Percentiles rank a stretch among this genome's conserved stretches.
phyloP scores from a whole-genome alignment of 2,797 vertebrate genomes.

The Thalassophryne amazonica region DNA sequence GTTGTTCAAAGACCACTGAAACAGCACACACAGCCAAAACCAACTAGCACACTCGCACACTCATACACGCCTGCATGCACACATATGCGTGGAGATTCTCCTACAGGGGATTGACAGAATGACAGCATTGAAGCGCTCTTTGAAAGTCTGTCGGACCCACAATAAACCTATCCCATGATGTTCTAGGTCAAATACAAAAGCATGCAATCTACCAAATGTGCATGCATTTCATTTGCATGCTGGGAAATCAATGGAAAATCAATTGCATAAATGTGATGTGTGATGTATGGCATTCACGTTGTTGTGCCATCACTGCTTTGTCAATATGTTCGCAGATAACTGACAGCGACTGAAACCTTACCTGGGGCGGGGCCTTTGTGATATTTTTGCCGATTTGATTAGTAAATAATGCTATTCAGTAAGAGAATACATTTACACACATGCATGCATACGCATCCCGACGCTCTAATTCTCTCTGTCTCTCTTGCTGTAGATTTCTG shows the following conservation, averaged over 20 bases:
- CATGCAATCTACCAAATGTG: slow-evolving; percentile 61
- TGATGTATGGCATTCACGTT: slow-evolving; percentile 57
- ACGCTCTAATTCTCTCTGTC: slow-evolving; percentile 33
- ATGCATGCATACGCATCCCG: slow-evolving; percentile 49
- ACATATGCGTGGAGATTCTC: slow-evolving; percentile 47
- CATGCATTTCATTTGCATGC: slow-evolving; percentile 71
- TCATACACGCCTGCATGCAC: slow-evolving; percentile 12
- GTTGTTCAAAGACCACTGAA: slow-evolving; percentile 77
- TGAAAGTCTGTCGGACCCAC: slow-evolving; percentile 57
- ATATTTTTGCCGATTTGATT: slow-evolving; percentile 73
- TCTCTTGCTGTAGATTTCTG: slow-evolving; percentile 88
- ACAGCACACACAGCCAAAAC: slow-evolving; percentile 76
- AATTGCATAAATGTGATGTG: slow-evolving; percentile 68
- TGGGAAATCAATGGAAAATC: slow-evolving; percentile 73
- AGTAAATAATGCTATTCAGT: slow-evolving; percentile 70
- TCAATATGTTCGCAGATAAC: slow-evolving; percentile 67
- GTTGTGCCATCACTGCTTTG: slow-evolving; percentile 60
- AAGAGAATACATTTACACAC: slow-evolving; percentile 68
- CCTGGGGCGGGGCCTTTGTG: slow-evolving; percentile 65
- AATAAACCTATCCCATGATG: slow-evolving; percentile 56
- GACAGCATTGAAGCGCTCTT: slow-evolving; percentile 66
- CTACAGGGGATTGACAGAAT: slow-evolving; percentile 71
- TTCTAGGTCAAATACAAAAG: slow-evolving; percentile 68
- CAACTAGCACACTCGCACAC: slow-evolving; percentile 7
- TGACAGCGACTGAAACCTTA: slow-evolving; percentile 66